phyloP scores from a whole-genome alignment of 2,797 vertebrate genomes.

The Acropternis orthonyx region DNA sequence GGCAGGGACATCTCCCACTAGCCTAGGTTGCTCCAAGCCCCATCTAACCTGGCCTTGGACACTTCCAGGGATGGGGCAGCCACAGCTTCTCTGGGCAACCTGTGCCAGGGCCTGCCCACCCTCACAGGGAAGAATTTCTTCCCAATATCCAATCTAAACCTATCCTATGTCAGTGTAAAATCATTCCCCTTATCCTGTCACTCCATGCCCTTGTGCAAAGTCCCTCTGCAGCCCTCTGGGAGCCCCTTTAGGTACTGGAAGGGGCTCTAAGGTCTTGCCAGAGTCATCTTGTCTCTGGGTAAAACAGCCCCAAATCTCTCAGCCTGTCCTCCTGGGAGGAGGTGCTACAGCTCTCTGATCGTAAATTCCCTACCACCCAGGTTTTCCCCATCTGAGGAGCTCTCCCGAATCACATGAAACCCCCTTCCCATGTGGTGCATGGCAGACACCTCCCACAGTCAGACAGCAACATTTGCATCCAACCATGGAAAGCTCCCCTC shows the following conservation, averaged over 20 bases:
- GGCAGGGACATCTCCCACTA: not conserved
- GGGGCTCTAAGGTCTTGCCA: not conserved
- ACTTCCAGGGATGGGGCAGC: not conserved
- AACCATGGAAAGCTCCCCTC: not conserved
- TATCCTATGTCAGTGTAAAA: not conserved
- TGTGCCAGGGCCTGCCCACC: accelerated
- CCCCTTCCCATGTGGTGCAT: accelerated
- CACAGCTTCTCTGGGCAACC: not conserved
- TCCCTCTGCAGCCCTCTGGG: not conserved
- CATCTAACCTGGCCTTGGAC: accelerated
- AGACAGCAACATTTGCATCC: accelerated
- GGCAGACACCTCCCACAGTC: not conserved
- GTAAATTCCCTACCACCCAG: not conserved
- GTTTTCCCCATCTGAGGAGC: not conserved
- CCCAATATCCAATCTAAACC: not conserved
- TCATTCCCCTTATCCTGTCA: not conserved
- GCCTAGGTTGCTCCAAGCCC: not conserved
- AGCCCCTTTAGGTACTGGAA: not conserved
- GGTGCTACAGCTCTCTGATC: not conserved
- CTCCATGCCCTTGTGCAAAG: not conserved
- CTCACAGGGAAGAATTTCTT: not conserved
- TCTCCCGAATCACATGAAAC: not conserved
- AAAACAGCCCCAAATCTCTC: not conserved
- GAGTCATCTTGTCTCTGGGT: not conserved
- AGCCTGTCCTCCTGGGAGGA: not conserved